A percentile compares a stretch with the other conserved stretches of the same genome.
phyloP scores from a whole-genome alignment of 2,797 vertebrate genomes.

The Molossus molossus region DNA sequence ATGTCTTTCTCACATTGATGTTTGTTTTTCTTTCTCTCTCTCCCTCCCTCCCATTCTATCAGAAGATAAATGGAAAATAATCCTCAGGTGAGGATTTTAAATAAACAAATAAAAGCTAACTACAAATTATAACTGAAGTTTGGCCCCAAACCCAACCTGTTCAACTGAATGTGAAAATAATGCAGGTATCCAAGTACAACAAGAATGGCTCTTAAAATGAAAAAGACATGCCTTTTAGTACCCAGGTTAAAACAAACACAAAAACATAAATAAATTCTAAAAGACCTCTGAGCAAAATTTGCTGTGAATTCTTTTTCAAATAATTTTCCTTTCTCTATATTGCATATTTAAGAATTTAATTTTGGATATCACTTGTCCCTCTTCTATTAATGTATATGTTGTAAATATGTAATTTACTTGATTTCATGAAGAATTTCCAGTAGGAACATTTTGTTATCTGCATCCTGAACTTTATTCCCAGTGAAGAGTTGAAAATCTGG shows the following conservation, averaged over 20 bases:
- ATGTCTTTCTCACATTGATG: too few species aligned
- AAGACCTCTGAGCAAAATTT: constrained; percentile 59
- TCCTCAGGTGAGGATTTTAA: too few species aligned
- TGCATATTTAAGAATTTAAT: constrained; percentile 14
- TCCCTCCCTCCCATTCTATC: too few species aligned
- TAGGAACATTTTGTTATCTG: constrained; percentile 91
- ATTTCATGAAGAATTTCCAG: constrained; percentile 93
- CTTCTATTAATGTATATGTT: constrained; percentile 10
- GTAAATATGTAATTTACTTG: constrained; percentile 90
- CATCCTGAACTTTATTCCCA: constrained; percentile 91
- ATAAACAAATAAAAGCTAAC: not conserved
- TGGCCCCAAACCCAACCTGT: not conserved
- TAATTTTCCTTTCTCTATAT: constrained; percentile 39
- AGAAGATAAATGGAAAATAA: too few species aligned
- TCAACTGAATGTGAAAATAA: constrained; percentile 67
- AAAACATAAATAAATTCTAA: constrained; percentile 40
- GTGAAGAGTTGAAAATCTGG: constrained; percentile 94
- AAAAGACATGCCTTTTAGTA: constrained; percentile 5
- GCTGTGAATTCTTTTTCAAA: constrained; percentile 60
- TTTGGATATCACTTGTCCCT: not conserved
- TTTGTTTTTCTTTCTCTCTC: too few species aligned
- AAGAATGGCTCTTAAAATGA: constrained; percentile 50
- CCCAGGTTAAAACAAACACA: constrained; percentile 27
- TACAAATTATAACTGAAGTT: not conserved
- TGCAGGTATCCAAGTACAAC: constrained; percentile 12